Conservation (phyloP, 2,113 vertebrate species). For the Desmodus rotundus region DNA sequence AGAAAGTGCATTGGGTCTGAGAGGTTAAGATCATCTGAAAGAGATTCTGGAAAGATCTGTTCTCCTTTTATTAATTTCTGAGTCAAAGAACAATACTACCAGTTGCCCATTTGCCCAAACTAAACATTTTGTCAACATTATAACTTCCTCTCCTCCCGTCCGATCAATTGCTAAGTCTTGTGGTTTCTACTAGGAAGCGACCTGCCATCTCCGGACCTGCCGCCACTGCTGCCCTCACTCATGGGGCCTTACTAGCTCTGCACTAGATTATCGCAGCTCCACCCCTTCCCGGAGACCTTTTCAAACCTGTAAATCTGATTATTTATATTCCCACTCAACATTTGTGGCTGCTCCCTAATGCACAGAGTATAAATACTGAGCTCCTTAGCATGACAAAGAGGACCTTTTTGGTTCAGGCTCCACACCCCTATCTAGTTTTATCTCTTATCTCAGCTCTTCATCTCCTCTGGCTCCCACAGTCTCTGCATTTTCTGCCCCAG, state of each 20-base stretch:
- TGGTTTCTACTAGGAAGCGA: neutral
- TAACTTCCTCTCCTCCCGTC: neutral
- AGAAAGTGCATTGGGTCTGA: neutral
- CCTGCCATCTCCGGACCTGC: neutral
- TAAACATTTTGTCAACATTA: neutral
- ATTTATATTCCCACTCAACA: neutral
- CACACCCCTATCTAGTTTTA: no score
- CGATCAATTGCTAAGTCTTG: neutral
- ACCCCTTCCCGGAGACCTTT: neutral
- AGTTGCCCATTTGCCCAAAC: neutral
- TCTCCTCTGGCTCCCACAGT: neutral
- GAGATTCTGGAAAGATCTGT: neutral
- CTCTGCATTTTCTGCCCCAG: neutral
- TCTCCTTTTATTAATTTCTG: neutral
- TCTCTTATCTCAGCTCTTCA: no score
- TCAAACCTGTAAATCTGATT: neutral
- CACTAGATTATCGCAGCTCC: neutral
- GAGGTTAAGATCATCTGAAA: neutral
- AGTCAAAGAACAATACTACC: neutral
- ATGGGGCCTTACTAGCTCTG: neutral
- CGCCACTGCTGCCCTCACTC: neutral
- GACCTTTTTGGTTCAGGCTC: neutral
- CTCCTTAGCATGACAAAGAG: neutral
- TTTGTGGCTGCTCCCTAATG: neutral
- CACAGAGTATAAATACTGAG: neutral